phyloP scores from a whole-genome alignment of 1,140 invertebrate genomes.

The Centruroides sculpturatus region DNA sequence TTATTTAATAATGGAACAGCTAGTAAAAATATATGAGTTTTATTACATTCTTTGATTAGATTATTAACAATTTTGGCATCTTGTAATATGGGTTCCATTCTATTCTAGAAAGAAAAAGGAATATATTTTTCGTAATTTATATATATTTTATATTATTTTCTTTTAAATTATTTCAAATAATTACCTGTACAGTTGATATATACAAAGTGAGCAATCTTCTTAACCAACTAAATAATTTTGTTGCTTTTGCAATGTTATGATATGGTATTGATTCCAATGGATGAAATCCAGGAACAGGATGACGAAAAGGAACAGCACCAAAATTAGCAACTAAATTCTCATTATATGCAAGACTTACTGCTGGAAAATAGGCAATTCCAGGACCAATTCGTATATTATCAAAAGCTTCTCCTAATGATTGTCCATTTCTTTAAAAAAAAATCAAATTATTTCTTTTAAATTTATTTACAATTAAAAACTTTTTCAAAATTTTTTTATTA shows the following conservation, averaged over 20 bases:
- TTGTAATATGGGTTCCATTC: too few species aligned
- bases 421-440: slow-evolving; percentile 48
- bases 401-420: slow-evolving; percentile 55
- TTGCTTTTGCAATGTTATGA: slow-evolving; percentile 36
- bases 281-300: slow-evolving; percentile 49
- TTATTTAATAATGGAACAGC: slow-evolving; percentile 36
- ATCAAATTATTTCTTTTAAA: not conserved
- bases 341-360: slow-evolving; percentile 54
- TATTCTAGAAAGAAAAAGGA: too few species aligned
- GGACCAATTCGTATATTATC: slow-evolving; percentile 48
- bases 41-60: slow-evolving; percentile 17
- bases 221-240: slow-evolving; percentile 42
- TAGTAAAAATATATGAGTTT: slow-evolving; percentile 22
- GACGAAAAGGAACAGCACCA: slow-evolving; percentile 50
- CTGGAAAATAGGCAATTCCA: slow-evolving; percentile 57
- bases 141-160: too few species aligned
- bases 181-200: slow-evolving; percentile 21
- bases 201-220: slow-evolving; percentile 35
- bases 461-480: not conserved
- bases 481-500: too few species aligned
- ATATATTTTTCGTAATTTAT: too few species aligned
- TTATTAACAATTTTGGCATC: too few species aligned
- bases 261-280: slow-evolving; percentile 40
- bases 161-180: too few species aligned
- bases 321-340: slow-evolving; percentile 68